Percentiles rank a stretch among this genome's conserved stretches.
Evolutionary conservation across 1,140 invertebrate genomes (phyloP).

Genomic region (Drosophila pseudoobscura): DNA sequence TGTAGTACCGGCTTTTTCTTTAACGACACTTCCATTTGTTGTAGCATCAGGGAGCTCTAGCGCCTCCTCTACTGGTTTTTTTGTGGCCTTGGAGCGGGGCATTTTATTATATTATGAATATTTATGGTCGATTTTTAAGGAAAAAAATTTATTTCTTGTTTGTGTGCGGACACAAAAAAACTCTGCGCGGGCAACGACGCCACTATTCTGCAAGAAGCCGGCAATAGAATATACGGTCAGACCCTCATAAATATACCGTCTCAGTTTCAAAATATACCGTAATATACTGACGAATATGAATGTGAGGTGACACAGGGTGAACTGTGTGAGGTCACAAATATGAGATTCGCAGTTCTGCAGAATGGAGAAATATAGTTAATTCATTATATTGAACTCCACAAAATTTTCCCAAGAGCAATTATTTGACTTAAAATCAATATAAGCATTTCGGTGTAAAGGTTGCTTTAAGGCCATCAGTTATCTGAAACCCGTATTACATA

Average conservation of each 20-base stretch:
- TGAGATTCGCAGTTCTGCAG: no score
- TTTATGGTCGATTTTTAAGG: not conserved
- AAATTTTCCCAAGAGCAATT: no score
- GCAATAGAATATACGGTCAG: not conserved
- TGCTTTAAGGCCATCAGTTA: no score
- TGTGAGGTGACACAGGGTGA: no score
- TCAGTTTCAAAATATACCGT: no score
- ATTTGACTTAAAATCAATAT: no score
- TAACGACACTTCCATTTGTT: slow-evolving; percentile 45
- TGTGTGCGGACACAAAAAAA: slow-evolving; percentile 11
- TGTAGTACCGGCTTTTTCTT: slow-evolving; percentile 4
- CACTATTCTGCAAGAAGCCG: slow-evolving; percentile 43
- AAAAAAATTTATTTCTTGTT: slow-evolving; percentile 1
- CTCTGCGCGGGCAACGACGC: slow-evolving; percentile 63
- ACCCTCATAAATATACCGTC: no score
- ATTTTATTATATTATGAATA: slow-evolving; percentile 22
- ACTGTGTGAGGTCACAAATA: not conserved
- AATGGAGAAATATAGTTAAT: no score
- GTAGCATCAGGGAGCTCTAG: slow-evolving; percentile 20
- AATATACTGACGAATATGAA: no score
- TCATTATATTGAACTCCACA: no score
- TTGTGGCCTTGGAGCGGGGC: slow-evolving; percentile 54
- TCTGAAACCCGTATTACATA: no score
- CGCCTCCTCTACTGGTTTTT: slow-evolving; percentile 35
- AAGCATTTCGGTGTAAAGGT: no score